Conservation (phyloP, 2,113 vertebrate genomes). For the Castor canadensis region DNA sequence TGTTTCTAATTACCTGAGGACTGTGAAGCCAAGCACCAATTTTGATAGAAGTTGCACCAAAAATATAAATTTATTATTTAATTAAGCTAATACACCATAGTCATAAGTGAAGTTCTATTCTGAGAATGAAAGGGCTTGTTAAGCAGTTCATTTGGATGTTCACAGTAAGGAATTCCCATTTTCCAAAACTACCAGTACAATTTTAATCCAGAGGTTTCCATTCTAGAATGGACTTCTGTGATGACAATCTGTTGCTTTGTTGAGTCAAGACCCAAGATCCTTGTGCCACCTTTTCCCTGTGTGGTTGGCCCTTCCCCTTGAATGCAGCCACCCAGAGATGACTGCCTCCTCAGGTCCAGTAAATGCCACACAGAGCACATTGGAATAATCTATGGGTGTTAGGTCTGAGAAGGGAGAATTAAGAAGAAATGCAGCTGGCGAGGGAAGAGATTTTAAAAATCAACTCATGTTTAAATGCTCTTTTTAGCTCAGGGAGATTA, state of each 20-base stretch:
- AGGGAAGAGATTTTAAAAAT: background rate
- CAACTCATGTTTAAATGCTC: background rate
- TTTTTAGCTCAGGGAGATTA: background rate
- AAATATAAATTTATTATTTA: background rate
- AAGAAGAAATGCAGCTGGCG: background rate
- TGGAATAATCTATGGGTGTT: background rate
- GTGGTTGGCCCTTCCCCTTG: rapidly evolving
- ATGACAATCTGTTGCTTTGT: background rate
- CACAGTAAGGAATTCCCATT: background rate
- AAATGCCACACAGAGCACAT: background rate
- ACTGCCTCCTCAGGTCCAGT: background rate
- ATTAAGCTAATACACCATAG: background rate
- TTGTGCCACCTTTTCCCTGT: rapidly evolving
- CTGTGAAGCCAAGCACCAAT: background rate
- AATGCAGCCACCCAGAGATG: background rate
- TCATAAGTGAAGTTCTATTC: background rate
- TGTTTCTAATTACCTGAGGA: background rate
- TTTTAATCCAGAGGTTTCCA: background rate
- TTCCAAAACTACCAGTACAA: background rate
- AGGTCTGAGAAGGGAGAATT: background rate
- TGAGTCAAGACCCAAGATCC: no score
- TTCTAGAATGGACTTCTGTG: background rate
- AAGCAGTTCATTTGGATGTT: background rate
- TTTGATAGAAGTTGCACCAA: background rate
- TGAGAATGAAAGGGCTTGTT: background rate